phyloP scores from a whole-genome alignment of 1,140 invertebrate species.

The Pseudomyrmex concolor region DNA sequence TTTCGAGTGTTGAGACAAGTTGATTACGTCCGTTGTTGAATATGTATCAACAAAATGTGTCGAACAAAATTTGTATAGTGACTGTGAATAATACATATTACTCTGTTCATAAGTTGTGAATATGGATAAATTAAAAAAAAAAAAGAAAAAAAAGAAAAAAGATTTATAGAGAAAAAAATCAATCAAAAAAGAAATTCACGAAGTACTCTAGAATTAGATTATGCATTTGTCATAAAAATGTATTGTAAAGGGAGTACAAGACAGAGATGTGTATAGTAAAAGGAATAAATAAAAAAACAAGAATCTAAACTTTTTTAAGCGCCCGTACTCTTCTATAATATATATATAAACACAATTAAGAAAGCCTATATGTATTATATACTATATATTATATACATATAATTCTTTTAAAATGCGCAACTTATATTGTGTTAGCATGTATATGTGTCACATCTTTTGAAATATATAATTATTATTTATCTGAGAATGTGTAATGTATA shows the following conservation, averaged over 20 bases:
- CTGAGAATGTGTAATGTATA: too few species aligned
- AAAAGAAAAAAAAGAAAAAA: constrained; percentile 1
- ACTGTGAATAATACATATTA: constrained; percentile 59
- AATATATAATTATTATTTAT: too few species aligned
- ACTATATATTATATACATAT: too few species aligned
- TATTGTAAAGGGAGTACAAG: constrained; percentile 60
- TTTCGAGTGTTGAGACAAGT: constrained; percentile 54
- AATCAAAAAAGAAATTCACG: constrained; percentile 53
- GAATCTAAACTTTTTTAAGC: constrained; percentile 41
- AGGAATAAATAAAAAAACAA: constrained; percentile 45
- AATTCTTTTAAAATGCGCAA: too few species aligned
- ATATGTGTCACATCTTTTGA: too few species aligned
- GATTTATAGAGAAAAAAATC: constrained; percentile 44
- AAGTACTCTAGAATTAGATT: constrained; percentile 53
- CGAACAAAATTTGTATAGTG: constrained; percentile 57
- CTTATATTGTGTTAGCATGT: too few species aligned
- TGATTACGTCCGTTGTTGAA: constrained; percentile 61
- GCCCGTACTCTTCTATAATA: constrained; percentile 28
- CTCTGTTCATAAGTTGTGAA: constrained; percentile 55
- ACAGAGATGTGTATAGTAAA: constrained; percentile 37
- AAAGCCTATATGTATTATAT: too few species aligned
- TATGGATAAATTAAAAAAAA: constrained; percentile 43
- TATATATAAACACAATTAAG: too few species aligned
- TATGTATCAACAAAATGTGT: constrained; percentile 56
- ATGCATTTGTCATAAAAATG: constrained; percentile 57